Evolutionary conservation across 2,797 vertebrate species (phyloP), one percentile per base, ranked within the genome.

Genomic region (Parotocinclus haroldoi): DNA sequence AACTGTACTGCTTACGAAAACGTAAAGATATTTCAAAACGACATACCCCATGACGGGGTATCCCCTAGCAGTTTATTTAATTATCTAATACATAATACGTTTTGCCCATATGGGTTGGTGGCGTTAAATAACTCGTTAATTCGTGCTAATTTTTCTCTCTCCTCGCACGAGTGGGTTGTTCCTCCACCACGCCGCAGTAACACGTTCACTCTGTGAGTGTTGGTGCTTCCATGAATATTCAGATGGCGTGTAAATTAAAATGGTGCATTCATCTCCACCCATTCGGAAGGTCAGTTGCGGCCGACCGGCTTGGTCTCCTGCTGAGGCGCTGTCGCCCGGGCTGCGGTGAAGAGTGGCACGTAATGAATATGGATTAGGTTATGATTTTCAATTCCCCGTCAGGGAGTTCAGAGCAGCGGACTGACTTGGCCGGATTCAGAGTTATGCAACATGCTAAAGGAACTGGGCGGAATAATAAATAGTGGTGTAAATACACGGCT

Each of bases 221-320:
- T 16, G 14, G 49, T 8, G 16, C 56, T 36, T 16, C 39, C 12
- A 52, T 68, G 59, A 68, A 72, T 66, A 72, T 67, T 73, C 63
- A 63, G 46, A 10, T 39, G 19, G 53, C 58, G 40, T 68, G 67
- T 65, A 37, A 70, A 56, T 73, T 57, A 73, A 61, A 66, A 69
- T 37, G 55, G 66, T 64, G 51, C 17, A 18, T 36, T 49, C 17
- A 39, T 59, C 48, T 69, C 58, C 45, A 8, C 53, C 72, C 51
- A 11, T 67, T 14, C 58, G 60, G 58, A 49, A 69, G 38, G 54
- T 53, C 12, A 7, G 42, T 8, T 17, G 37, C 18, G 14, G 10
- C 19, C 5, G 14, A 38, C 18, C 9, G n/a, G 48, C 48, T 54
- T 10, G 10, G 14, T 27, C 4, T 51, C n/a, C 18, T 18, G 18